A percentile compares a stretch with the other conserved stretches of the same genome.
phyloP scores from a whole-genome alignment of 1,140 invertebrate genomes.

The Sipha flava region DNA sequence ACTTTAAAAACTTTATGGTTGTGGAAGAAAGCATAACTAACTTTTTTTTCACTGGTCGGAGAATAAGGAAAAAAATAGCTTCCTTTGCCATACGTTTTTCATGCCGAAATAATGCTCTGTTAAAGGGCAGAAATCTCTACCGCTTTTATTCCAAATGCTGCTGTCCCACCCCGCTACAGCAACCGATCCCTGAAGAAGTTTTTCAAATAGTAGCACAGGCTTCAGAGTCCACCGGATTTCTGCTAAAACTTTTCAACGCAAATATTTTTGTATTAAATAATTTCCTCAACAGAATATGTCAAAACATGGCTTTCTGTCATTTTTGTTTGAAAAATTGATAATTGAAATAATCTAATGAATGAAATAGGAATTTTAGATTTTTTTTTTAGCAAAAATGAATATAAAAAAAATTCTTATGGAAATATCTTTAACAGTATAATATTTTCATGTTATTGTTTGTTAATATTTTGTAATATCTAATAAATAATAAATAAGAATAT shows the following conservation, averaged over 20 bases:
- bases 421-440: no score
- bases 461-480: no score
- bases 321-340: background rate
- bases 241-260: conserved; percentile 19
- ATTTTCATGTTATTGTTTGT: no score
- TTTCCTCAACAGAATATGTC: conserved; percentile 8
- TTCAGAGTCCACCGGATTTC: background rate
- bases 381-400: no score
- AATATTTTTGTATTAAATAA: conserved; percentile 5
- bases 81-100: conserved; percentile 7
- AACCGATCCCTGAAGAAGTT: background rate
- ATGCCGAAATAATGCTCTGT: conserved; percentile 7
- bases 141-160: background rate
- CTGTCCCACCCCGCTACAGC: background rate
- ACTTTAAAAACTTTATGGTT: conserved; percentile 24
- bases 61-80: conserved; percentile 8
- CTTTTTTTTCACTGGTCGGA: conserved; percentile 16
- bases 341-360: background rate
- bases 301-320: conserved; percentile 8
- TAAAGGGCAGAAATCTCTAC: conserved; percentile 23
- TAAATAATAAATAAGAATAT: no score
- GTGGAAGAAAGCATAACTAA: conserved; percentile 10
- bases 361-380: background rate
- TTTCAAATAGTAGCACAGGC: background rate
- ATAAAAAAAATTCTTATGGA: no score